A percentile compares a stretch with the other conserved stretches of the same genome.
Evolutionary conservation across 2,797 vertebrate species (phyloP).

Genomic region (Coracias cyanogaster): DNA sequence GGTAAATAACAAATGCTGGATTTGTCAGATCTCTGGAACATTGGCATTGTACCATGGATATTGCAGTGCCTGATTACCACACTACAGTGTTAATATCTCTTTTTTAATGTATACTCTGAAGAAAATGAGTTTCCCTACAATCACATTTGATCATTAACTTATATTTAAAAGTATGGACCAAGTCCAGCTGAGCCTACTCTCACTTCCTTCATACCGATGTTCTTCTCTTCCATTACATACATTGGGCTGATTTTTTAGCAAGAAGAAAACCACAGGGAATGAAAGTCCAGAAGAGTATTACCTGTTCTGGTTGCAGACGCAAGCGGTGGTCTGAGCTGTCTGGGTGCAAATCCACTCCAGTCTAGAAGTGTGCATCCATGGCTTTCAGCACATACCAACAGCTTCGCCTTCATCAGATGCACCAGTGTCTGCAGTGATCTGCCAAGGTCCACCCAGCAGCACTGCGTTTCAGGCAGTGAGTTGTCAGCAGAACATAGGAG

Average conservation of each 20-base stretch:
- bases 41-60: background rate
- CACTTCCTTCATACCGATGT: background rate
- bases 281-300: background rate
- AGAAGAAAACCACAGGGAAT: background rate
- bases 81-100: background rate
- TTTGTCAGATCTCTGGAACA: conserved; percentile 3
- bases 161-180: background rate
- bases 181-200: background rate
- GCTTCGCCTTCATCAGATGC: background rate
- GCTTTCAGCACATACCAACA: background rate
- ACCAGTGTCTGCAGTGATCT: too few species aligned
- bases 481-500: background rate
- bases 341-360: fast-evolving
- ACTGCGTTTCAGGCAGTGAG: background rate
- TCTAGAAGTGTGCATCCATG: background rate
- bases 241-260: background rate
- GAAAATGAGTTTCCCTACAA: background rate
- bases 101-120: background rate
- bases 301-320: background rate
- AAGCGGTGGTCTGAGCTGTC: fast-evolving
- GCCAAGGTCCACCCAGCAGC: background rate
- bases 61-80: background rate
- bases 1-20: conserved; percentile 29
- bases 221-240: background rate
- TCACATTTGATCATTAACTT: background rate